Percentiles rank a stretch among this genome's conserved stretches.
Conservation (phyloP, 2,888 invertebrate species). For the Drosophila mercatorum region DNA sequence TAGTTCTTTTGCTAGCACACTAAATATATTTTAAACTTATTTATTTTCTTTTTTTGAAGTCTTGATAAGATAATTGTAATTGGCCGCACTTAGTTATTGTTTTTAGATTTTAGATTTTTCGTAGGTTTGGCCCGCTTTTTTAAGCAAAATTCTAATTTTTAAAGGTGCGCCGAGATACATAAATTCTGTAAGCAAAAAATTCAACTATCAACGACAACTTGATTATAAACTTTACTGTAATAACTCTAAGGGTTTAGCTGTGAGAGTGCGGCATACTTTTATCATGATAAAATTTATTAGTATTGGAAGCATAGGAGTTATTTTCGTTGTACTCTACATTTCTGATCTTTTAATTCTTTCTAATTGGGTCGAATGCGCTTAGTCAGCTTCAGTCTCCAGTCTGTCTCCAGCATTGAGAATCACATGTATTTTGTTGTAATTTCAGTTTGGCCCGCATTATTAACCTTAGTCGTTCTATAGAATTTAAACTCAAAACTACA, state of each 20-base stretch:
- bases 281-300: no score
- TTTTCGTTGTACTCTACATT: no score
- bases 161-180: background rate
- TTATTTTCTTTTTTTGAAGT: slow-evolving; percentile 2
- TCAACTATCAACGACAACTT: background rate
- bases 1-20: background rate
- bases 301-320: no score
- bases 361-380: slow-evolving; percentile 37
- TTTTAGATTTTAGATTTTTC: background rate
- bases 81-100: slow-evolving; percentile 22
- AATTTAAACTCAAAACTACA: slow-evolving; percentile 64
- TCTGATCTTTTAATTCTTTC: background rate
- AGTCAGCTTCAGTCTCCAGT: slow-evolving; percentile 38
- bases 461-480: slow-evolving; percentile 51
- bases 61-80: slow-evolving; percentile 48
- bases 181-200: background rate
- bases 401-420: slow-evolving; percentile 48
- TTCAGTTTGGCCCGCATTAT: slow-evolving; percentile 41
- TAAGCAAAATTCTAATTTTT: background rate
- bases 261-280: background rate
- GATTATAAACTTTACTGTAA: background rate
- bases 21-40: slow-evolving; percentile 1
- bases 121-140: background rate
- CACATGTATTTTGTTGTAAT: slow-evolving; percentile 10
- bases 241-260: background rate